A percentile compares a stretch with the other conserved stretches of the same genome.
phyloP scores from a whole-genome alignment of 2,113 vertebrate species.

The Panurus biarmicus region DNA sequence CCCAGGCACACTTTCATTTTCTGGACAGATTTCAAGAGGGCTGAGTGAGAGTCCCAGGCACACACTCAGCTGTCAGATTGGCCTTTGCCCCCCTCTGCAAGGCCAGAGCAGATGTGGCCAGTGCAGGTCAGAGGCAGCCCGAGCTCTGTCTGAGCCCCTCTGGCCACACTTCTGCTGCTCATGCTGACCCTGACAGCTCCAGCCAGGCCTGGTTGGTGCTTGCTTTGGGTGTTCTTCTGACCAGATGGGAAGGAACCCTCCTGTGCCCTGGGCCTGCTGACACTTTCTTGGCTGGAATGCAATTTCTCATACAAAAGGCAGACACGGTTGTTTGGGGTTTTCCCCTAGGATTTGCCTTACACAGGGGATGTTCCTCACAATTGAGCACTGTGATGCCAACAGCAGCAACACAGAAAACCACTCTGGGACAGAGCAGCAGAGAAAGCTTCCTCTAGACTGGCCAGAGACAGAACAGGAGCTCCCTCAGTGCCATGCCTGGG shows the following conservation, averaged over 20 bases:
- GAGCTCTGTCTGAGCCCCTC: no score
- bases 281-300: background rate
- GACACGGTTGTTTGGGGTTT: no score
- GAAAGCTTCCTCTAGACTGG: background rate
- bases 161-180: no score
- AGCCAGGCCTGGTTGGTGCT: background rate
- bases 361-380: background rate
- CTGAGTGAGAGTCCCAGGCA: no score
- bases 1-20: no score
- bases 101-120: no score
- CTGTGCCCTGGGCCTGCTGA: background rate
- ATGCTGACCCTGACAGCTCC: no score
- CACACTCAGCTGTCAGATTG: no score
- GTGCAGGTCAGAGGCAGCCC: no score
- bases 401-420: background rate
- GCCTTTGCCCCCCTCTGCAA: no score
- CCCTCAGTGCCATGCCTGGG: rapidly evolving
- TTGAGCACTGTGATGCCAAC: background rate
- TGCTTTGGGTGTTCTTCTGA: background rate
- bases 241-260: background rate
- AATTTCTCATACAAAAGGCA: background rate
- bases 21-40: no score
- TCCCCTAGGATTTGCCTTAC: background rate
- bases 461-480: background rate
- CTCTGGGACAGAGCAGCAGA: background rate